phyloP scores from a whole-genome alignment of 2,113 vertebrate species.

The Phaethornis superciliosus region DNA sequence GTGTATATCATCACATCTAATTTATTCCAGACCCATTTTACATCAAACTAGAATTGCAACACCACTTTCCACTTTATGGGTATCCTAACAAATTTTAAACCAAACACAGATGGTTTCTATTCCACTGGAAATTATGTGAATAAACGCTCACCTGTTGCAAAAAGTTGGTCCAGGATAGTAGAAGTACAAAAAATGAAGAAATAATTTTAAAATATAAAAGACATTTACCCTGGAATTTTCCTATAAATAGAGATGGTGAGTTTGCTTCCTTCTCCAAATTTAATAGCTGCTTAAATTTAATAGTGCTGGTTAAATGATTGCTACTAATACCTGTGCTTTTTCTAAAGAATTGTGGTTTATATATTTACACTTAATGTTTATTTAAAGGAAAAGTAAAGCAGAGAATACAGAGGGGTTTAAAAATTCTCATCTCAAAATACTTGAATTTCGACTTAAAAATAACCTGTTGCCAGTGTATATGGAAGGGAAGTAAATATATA shows the following conservation, averaged over 20 bases:
- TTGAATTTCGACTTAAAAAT: not conserved
- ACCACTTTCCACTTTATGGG: not conserved
- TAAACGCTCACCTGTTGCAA: not conserved
- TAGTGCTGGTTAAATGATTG: not conserved
- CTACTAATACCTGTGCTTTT: not conserved
- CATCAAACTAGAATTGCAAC: not conserved
- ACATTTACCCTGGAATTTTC: not conserved
- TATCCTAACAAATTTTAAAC: not conserved
- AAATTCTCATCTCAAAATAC: not conserved
- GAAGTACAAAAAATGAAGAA: not conserved
- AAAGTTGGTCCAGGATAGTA: not conserved
- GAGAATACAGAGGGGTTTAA: not conserved
- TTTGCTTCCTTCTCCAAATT: not conserved
- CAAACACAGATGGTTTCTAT: not conserved
- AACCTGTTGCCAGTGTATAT: not conserved
- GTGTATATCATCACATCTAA: not conserved
- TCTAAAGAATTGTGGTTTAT: not conserved
- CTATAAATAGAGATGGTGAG: not conserved
- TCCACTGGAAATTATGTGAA: not conserved
- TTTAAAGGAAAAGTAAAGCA: not conserved
- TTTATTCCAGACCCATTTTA: not conserved
- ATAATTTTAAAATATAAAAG: not conserved
- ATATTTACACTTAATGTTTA: not conserved
- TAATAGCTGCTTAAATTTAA: not conserved
- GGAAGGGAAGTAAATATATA: not conserved